phyloP scores from a whole-genome alignment of 2,797 vertebrate genomes.

The Amblyopsis hoosieri region DNA sequence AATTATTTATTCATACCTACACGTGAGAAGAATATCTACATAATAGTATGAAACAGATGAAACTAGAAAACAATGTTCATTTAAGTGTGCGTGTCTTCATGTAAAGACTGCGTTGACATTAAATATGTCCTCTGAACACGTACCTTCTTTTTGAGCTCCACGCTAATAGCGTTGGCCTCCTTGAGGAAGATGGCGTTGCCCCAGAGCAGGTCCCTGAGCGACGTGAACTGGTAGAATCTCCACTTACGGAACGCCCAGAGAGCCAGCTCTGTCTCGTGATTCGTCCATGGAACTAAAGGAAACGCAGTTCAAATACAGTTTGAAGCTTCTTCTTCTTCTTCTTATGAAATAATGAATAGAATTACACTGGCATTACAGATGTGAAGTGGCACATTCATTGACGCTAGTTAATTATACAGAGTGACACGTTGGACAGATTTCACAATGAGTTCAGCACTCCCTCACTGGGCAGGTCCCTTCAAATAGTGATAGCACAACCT shows the following conservation, averaged over 20 bases:
- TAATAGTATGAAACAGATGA: no score
- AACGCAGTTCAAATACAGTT: background rate
- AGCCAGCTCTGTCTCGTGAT: slow-evolving; percentile 89
- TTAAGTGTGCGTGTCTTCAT: no score
- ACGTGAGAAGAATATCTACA: no score
- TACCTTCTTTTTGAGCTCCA: slow-evolving; percentile 98
- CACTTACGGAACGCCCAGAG: slow-evolving; percentile 97
- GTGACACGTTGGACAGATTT: no score
- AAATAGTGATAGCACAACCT: slow-evolving; percentile 14
- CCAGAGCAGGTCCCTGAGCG: slow-evolving; percentile 94
- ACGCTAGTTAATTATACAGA: background rate
- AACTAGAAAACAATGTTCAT: no score
- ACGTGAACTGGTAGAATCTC: slow-evolving; percentile 98
- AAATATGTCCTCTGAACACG: slow-evolving; percentile 8
- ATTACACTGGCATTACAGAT: background rate
- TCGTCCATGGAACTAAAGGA: slow-evolving; percentile 88
- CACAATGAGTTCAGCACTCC: no score
- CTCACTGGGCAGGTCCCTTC: no score
- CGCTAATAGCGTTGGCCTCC: slow-evolving; percentile 97
- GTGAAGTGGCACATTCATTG: background rate
- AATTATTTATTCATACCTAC: background rate
- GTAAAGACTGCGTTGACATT: no score
- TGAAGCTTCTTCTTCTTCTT: no score
- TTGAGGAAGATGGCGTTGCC: slow-evolving; percentile 97
- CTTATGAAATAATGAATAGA: background rate